Evolutionary conservation across 92 coral and sea anemone genomes (phyloP).

Genomic region (Chrysogorgia sp.): DNA sequence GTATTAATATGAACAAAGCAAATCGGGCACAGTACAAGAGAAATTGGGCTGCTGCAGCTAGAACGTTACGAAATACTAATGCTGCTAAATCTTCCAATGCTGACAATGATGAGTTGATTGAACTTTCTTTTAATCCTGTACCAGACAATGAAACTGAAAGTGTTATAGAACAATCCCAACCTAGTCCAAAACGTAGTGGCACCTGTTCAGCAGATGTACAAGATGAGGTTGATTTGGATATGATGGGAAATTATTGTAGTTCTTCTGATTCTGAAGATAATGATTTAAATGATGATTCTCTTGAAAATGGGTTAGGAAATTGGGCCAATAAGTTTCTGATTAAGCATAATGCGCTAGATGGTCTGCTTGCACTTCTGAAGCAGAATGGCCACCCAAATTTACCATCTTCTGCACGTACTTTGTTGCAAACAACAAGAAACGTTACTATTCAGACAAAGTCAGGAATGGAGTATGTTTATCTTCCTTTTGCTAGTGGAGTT

Average conservation of each 20-base stretch:
- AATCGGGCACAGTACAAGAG: conserved; percentile 16
- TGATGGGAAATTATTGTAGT: too few relatives aligned
- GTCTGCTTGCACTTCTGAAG: conserved; percentile 2
- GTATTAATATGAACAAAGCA: too few relatives aligned
- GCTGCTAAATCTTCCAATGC: neutral
- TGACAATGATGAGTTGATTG: neutral
- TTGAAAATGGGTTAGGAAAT: neutral
- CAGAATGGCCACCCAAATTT: conserved; percentile 5
- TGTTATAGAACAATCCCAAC: neutral
- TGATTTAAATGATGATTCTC: conserved; percentile 15
- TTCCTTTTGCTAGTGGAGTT: conserved; percentile 5
- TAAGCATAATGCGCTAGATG: conserved; percentile 22
- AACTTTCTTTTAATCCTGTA: conserved; percentile 3
- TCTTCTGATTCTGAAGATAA: neutral
- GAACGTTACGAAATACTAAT: neutral
- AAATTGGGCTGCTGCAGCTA: conserved; percentile 14
- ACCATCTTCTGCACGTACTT: conserved; percentile 25
- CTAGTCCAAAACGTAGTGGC: neutral
- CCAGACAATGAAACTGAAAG: neutral
- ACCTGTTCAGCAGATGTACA: neutral
- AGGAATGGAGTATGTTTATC: conserved; percentile 21
- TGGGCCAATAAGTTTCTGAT: conserved; percentile 23
- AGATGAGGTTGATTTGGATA: too few relatives aligned
- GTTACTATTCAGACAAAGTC: conserved; percentile 15
- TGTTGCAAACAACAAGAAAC: conserved; percentile 11